These are phyloP conservation scores for Hydrozoanthus tunicans DNA, from an alignment of 64 coral and sea anemone genomes.

Conservation along the genomic window DNA sequence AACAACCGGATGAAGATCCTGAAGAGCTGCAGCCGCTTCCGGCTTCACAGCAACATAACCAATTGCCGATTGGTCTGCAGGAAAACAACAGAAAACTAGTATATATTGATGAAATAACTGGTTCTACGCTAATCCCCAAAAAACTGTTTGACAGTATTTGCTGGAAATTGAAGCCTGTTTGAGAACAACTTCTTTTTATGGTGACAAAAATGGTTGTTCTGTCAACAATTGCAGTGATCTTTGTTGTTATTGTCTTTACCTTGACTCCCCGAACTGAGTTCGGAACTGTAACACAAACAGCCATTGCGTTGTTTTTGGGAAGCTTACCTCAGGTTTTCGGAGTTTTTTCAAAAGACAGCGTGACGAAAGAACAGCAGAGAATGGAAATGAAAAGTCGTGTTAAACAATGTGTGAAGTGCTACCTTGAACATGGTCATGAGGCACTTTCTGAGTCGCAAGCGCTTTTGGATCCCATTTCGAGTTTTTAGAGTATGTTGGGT, in stretches of 20 bases:
- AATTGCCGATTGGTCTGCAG: background rate
- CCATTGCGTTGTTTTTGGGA: background rate
- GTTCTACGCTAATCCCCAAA: background rate
- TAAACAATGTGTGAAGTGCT: background rate
- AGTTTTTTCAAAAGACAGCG: background rate
- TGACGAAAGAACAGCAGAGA: background rate
- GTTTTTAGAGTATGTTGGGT: no score
- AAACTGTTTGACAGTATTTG: background rate
- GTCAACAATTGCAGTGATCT: background rate
- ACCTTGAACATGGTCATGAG: background rate
- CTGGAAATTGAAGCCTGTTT: background rate
- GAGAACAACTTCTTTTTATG: background rate
- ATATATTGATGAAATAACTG: background rate
- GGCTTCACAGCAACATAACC: background rate
- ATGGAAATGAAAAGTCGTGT: background rate
- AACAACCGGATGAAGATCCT: no score
- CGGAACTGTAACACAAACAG: background rate
- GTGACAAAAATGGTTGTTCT: background rate
- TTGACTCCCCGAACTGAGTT: background rate
- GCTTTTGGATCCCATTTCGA: no score
- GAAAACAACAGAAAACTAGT: background rate
- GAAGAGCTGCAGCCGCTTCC: background rate
- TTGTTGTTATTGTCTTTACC: background rate
- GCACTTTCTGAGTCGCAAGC: no score
- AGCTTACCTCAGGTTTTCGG: background rate